A percentile compares a stretch with the other conserved stretches of the same genome.
Conservation (phyloP, 2,888 invertebrate genomes). For the Nephrotoma guestfalica region DNA sequence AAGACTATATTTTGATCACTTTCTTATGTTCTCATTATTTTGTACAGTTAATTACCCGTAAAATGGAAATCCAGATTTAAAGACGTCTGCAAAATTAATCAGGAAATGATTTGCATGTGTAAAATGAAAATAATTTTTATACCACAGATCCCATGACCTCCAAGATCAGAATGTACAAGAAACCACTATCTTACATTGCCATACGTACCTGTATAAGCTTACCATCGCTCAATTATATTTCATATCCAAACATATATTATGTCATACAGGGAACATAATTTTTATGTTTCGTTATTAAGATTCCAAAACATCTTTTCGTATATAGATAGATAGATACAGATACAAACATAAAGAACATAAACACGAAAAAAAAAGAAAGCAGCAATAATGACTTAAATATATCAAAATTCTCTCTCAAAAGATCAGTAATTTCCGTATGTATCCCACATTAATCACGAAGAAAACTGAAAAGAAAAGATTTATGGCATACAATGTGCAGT, state of each 20-base stretch:
- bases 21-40: no score
- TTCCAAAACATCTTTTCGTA: neutral
- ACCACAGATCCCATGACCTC: neutral
- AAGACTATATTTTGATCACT: no score
- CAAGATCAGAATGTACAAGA: neutral
- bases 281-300: neutral
- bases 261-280: neutral
- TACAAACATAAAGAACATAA: neutral
- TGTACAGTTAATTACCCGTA: no score
- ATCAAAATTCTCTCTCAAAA: neutral
- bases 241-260: neutral
- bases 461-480: neutral
- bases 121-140: neutral
- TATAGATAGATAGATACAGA: neutral
- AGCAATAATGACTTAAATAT: neutral
- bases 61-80: no score
- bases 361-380: neutral
- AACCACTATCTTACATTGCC: neutral
- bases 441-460: neutral
- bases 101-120: no score
- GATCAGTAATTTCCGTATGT: neutral
- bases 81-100: no score
- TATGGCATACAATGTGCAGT: neutral
- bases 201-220: neutral
- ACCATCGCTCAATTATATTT: neutral